Conservation (phyloP, 1,140 invertebrate genomes). For the Aphelenchoides besseyi region DNA sequence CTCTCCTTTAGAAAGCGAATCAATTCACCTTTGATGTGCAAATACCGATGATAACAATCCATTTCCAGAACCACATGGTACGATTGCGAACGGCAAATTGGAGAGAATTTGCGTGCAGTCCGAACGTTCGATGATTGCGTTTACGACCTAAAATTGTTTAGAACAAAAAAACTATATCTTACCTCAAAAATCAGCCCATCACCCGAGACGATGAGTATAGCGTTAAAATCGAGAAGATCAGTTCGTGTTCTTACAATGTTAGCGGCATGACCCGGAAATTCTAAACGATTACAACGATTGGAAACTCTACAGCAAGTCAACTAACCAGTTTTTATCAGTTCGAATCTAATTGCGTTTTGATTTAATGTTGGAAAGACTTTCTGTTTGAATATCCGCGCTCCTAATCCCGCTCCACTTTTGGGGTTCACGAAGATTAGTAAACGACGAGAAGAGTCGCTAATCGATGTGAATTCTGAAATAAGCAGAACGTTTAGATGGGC, state of each 20-base stretch:
- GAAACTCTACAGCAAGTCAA: constrained; percentile 15
- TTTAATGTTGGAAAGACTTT: constrained; percentile 33
- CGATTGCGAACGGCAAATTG: constrained; percentile 40
- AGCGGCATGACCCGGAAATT: constrained; percentile 35
- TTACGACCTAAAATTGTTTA: constrained; percentile 34
- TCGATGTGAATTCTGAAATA: constrained; percentile 2
- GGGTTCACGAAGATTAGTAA: constrained; percentile 54
- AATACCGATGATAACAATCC: constrained; percentile 50
- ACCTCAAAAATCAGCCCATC: constrained; percentile 53
- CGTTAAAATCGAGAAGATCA: constrained; percentile 43
- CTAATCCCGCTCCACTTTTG: constrained; percentile 39
- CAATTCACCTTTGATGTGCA: constrained; percentile 9
- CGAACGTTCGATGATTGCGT: constrained; percentile 35
- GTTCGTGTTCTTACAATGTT: constrained; percentile 28
- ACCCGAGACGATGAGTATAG: constrained; percentile 50
- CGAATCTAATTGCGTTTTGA: constrained; percentile 34
- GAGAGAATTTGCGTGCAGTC: constrained; percentile 34
- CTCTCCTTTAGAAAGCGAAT: background rate
- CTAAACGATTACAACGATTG: constrained; percentile 31
- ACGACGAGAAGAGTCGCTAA: constrained; percentile 9
- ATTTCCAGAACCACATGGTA: constrained; percentile 51
- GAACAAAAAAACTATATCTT: background rate
- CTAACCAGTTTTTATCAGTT: constrained; percentile 41
- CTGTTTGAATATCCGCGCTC: constrained; percentile 35
- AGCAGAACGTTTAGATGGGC: background rate